phyloP scores from a whole-genome alignment of 1,140 invertebrate genomes.

The Megathymus violae region DNA sequence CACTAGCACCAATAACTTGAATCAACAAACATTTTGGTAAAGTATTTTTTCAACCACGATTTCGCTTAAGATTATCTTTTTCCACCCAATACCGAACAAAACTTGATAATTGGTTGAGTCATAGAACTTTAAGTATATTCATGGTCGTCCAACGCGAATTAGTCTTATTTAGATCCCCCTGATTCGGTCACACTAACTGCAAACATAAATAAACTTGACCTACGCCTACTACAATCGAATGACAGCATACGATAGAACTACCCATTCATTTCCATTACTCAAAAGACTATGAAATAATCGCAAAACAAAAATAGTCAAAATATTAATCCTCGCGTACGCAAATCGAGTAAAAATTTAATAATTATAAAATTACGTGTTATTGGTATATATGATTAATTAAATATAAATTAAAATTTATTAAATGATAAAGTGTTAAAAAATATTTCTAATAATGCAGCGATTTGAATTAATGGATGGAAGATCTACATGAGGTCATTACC shows the following conservation, averaged over 20 bases:
- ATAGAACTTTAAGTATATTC: conserved; percentile 1
- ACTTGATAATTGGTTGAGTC: not conserved
- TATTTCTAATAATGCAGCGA: conserved; percentile 37
- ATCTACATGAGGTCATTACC: conserved; percentile 63
- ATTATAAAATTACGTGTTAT: too few species aligned
- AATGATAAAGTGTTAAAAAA: not conserved
- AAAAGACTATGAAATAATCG: conserved; percentile 1
- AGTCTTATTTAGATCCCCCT: conserved; percentile 43
- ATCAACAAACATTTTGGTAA: too few species aligned
- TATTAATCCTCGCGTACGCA: too few species aligned
- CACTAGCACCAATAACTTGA: too few species aligned
- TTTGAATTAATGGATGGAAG: conserved; percentile 11
- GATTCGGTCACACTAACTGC: conserved; percentile 40
- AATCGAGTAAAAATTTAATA: too few species aligned
- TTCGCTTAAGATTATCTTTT: too few species aligned
- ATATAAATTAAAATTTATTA: not conserved
- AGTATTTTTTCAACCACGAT: too few species aligned
- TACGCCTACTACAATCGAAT: conserved; percentile 47
- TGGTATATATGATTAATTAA: too few species aligned
- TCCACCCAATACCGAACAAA: not conserved
- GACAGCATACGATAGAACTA: conserved; percentile 15
- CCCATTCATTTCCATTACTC: conserved; percentile 8
- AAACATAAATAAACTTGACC: conserved; percentile 46
- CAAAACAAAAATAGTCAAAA: too few species aligned
- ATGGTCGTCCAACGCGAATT: conserved; percentile 45